Evolutionary conservation across 2,797 vertebrate genomes (phyloP).

Genomic region (Lutra lutra): DNA sequence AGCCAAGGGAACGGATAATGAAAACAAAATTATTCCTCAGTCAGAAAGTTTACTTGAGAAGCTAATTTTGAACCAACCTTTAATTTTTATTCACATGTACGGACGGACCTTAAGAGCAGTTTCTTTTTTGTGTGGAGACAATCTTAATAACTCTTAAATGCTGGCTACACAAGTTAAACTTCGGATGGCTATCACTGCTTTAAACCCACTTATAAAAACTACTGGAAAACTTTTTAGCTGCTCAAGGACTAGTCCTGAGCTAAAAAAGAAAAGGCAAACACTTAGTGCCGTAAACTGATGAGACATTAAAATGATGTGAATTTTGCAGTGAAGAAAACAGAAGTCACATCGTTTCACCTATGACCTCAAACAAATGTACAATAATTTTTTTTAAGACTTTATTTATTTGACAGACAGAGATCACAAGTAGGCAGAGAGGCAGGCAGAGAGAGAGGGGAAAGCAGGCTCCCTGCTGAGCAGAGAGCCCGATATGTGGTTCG

Average conservation of each 20-base stretch:
- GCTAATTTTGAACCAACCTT: constrained; percentile 75
- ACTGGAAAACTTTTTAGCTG: constrained; percentile 56
- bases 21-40: constrained; percentile 74
- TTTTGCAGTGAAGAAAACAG: constrained; percentile 34
- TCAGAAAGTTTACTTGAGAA: constrained; percentile 70
- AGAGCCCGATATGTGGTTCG: fast-evolving
- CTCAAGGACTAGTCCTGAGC: constrained; percentile 8
- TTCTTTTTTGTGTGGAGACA: constrained; percentile 37
- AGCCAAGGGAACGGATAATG: constrained; percentile 68
- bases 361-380: neutral
- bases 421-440: too few species aligned
- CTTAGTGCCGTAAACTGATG: constrained; percentile 10
- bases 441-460: too few species aligned
- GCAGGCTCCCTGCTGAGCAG: too few species aligned
- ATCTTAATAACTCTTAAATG: constrained; percentile 56
- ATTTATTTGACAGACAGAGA: too few species aligned
- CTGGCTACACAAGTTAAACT: constrained; percentile 51
- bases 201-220: constrained; percentile 69
- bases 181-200: constrained; percentile 58
- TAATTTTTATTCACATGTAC: constrained; percentile 46
- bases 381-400: neutral
- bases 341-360: neutral
- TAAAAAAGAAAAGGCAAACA: constrained; percentile 30
- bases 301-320: neutral
- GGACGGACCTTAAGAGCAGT: neutral